phyloP scores from a whole-genome alignment of 2,797 vertebrate species.

The Natrix natrix region DNA sequence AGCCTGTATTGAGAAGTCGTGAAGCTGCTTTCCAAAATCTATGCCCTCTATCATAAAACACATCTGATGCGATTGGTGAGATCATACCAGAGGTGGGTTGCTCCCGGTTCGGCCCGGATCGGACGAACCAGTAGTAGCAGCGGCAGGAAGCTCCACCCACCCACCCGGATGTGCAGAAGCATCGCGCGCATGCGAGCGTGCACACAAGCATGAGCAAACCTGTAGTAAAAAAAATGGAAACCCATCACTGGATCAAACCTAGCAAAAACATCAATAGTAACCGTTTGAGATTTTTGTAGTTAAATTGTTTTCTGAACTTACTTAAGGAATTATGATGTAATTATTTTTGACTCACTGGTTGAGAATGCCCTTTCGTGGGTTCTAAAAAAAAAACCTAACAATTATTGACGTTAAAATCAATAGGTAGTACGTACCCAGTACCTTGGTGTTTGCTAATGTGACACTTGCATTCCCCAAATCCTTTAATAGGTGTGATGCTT shows the following conservation, averaged over 20 bases:
- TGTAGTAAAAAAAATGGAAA: too few species aligned
- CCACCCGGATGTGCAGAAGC: too few species aligned
- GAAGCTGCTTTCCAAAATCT: not conserved
- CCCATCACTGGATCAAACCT: not conserved
- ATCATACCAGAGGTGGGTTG: not conserved
- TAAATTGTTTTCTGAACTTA: not conserved
- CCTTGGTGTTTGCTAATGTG: not conserved
- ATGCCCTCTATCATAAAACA: not conserved
- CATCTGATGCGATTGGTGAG: not conserved
- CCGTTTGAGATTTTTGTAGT: not conserved
- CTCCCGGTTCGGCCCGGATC: too few species aligned
- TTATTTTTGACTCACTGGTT: conserved; percentile 30
- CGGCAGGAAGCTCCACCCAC: too few species aligned
- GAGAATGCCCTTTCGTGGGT: conserved; percentile 16
- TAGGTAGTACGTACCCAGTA: not conserved
- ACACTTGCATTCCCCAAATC: conserved; percentile 30
- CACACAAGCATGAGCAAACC: too few species aligned
- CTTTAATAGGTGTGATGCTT: conserved; percentile 33
- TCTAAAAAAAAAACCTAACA: conserved; percentile 21
- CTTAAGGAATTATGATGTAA: not conserved
- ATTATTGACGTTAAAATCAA: conserved; percentile 24
- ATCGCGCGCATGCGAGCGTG: too few species aligned
- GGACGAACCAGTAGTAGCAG: too few species aligned
- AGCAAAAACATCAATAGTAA: not conserved
- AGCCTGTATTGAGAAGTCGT: not conserved